A percentile compares a stretch with the other conserved stretches of the same genome.
These are phyloP conservation scores for Choloepus didactylus DNA, from an alignment of 2,797 vertebrate genomes.

Conservation along the genomic window DNA sequence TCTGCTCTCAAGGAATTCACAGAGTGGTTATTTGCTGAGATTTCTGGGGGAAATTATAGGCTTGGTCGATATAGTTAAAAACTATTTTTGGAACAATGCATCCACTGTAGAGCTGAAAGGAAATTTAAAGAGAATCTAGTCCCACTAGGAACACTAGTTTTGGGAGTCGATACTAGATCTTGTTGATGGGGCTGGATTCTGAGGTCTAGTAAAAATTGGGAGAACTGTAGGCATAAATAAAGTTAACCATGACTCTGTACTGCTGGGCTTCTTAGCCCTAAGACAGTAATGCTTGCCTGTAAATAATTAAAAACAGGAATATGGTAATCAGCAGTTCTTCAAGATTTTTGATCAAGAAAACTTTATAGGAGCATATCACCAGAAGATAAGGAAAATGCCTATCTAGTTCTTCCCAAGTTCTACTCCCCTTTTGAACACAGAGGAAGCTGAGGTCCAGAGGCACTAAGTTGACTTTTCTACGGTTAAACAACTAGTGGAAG, in stretches of 20 bases:
- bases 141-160: not conserved
- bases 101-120: constrained; percentile 29
- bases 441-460: not conserved
- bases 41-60: constrained; percentile 67
- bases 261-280: not conserved
- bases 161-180: not conserved
- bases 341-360: constrained; percentile 26
- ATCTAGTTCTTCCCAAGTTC: not conserved
- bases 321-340: not conserved
- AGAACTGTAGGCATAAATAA: not conserved
- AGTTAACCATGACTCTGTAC: not conserved
- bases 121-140: not conserved
- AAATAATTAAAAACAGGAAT: not conserved
- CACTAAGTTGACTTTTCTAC: not conserved
- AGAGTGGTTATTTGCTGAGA: constrained; percentile 52
- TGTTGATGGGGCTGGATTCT: not conserved
- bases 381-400: not conserved
- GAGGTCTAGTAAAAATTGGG: not conserved
- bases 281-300: not conserved
- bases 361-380: not conserved
- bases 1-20: constrained; percentile 44
- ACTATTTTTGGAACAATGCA: constrained; percentile 70
- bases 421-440: not conserved
- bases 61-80: constrained; percentile 21
- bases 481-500: not conserved